These are phyloP conservation scores for Strigops habroptila DNA, from an alignment of 2,113 vertebrate species.

Conservation along the genomic window DNA sequence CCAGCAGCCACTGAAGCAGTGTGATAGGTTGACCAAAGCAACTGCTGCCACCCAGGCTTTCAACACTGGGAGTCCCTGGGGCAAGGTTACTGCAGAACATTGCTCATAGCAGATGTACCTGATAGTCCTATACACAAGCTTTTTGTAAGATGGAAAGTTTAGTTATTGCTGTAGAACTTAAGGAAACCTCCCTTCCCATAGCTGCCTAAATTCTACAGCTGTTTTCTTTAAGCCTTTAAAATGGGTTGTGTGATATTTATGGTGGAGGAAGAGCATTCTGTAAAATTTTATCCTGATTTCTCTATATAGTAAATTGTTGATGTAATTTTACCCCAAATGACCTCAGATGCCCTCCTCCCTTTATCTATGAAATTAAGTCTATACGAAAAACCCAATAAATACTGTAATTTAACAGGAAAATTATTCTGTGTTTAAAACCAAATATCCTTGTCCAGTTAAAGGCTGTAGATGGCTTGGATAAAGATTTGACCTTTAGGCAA, in stretches of 20 bases:
- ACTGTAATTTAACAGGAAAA: neutral
- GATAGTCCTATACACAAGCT: neutral
- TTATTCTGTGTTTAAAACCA: neutral
- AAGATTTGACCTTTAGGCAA: neutral
- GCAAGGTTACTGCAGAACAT: neutral
- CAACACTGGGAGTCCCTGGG: neutral
- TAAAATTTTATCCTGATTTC: neutral
- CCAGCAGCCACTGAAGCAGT: neutral
- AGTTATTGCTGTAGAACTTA: neutral
- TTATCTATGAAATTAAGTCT: neutral
- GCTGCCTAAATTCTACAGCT: neutral
- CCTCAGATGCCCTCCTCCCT: accelerated
- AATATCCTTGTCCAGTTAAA: neutral
- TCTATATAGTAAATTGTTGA: neutral
- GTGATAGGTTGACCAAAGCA: neutral
- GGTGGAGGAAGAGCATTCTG: neutral
- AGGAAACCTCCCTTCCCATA: neutral
- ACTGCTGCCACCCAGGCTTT: neutral
- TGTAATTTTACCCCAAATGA: neutral
- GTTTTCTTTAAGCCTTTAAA: neutral
- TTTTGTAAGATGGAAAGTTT: neutral
- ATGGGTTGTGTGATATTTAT: neutral
- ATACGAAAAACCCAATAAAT: neutral
- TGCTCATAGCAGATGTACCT: neutral
- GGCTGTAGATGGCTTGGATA: neutral